Evolutionary conservation across 2,113 vertebrate genomes (phyloP).

Genomic region (Struthio camelus): DNA sequence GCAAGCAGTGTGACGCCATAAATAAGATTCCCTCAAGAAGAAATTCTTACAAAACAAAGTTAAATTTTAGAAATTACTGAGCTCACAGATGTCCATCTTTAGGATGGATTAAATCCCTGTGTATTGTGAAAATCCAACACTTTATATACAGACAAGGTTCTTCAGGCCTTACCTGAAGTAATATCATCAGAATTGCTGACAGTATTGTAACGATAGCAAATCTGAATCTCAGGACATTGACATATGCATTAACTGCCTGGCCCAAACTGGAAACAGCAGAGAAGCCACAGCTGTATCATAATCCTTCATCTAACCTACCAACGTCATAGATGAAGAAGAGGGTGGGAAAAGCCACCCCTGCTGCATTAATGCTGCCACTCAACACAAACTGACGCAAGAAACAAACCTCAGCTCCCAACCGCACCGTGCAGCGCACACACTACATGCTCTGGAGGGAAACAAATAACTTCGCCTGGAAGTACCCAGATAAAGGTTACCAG

Average conservation of each 20-base stretch:
- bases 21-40: neutral
- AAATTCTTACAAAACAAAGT: neutral
- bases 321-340: neutral
- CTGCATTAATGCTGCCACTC: neutral
- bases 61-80: neutral
- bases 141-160: neutral
- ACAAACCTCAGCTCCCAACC: neutral
- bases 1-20: neutral
- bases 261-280: neutral
- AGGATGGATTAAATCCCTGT: neutral
- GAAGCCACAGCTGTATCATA: neutral
- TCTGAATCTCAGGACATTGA: neutral
- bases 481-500: neutral
- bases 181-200: neutral
- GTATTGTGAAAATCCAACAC: neutral
- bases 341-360: neutral
- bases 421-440: rapidly evolving
- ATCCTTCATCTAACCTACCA: neutral
- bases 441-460: neutral
- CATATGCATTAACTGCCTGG: neutral
- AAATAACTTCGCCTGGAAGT: neutral
- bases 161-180: neutral
- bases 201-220: rapidly evolving
- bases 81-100: neutral
- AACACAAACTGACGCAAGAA: rapidly evolving